phyloP scores from a whole-genome alignment of 2,113 vertebrate species.

The Gorsachius goisagi region DNA sequence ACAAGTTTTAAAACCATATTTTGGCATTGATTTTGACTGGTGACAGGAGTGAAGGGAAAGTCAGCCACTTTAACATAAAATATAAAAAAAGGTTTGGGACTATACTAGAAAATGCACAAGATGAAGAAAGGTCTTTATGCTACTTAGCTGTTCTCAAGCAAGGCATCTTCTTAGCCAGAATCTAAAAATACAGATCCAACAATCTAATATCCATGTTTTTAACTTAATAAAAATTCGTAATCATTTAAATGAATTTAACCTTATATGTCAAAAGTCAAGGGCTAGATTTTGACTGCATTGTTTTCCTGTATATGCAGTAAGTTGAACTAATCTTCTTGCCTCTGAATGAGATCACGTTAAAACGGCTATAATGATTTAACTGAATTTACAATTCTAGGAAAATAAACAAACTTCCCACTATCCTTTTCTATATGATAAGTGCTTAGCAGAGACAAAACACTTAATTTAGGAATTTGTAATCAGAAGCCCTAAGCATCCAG shows the following conservation, averaged over 20 bases:
- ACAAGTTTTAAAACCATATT: not conserved
- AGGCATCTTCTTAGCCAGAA: not conserved
- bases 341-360: not conserved
- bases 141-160: not conserved
- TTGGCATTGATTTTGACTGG: not conserved
- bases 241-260: not conserved
- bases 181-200: not conserved
- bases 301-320: not conserved
- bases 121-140: not conserved
- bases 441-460: not conserved
- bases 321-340: not conserved
- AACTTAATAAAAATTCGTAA: not conserved
- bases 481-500: not conserved
- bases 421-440: not conserved
- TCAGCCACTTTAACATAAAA: not conserved
- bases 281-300: not conserved
- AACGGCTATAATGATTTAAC: not conserved
- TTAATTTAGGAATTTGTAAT: not conserved
- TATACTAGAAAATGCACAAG: not conserved
- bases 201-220: not conserved
- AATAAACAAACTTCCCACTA: not conserved
- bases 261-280: not conserved
- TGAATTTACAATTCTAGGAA: not conserved
- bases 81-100: not conserved
- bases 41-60: not conserved